Evolutionary conservation across 2,113 vertebrate species (phyloP), one percentile per base, ranked within the genome.

Genomic region (Pampusana beccarii): DNA sequence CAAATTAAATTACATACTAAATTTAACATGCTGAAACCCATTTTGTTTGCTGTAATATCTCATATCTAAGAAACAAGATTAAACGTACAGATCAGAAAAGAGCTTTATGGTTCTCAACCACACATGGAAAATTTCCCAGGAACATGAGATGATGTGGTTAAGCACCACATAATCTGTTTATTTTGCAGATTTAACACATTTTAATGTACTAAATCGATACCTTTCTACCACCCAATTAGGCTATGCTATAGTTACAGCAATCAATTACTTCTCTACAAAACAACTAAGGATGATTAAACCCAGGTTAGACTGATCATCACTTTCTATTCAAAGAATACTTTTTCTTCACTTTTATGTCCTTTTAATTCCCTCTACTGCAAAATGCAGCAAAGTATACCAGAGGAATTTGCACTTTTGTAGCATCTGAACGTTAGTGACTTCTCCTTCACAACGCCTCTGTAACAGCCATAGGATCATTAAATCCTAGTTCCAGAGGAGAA

Each of bases 1-100:
- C 86, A 94, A 96, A 88, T 92, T 67, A 95, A 93, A 92, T 88
- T 16, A 56, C 33, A 18, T 5, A 53, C 56, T 46, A 62, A 86
- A 80, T 80, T 66, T 60, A 86, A 91, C 26, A 60, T 56, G 64
- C 64, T 75, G 57, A 88, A 80, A 80, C 56, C 38, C 33, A 83
- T 78, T 86, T 71, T 64, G 31, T 80, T 82, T 90, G 70, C 46
- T 86, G 18, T 31, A 86, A 6, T 73, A 83, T 28, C 54, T 91
- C 57, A 20, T 29, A 34, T 26, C 48, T 48, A 73, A 80, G 34
- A 88, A 91, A 94, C 29, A 51, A 67, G 38, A 84, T 67, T 75
- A 78, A 86, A 88, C 1, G 21, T 62, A 77, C 21, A 83, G 44
- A 80, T 83, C 46, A 62, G 64, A 83, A 83, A 86, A 80, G 33